Base-by-base conservation (phyloP, 2,888 invertebrate species). In the Scaptomyza cyrtandrae region DNA sequence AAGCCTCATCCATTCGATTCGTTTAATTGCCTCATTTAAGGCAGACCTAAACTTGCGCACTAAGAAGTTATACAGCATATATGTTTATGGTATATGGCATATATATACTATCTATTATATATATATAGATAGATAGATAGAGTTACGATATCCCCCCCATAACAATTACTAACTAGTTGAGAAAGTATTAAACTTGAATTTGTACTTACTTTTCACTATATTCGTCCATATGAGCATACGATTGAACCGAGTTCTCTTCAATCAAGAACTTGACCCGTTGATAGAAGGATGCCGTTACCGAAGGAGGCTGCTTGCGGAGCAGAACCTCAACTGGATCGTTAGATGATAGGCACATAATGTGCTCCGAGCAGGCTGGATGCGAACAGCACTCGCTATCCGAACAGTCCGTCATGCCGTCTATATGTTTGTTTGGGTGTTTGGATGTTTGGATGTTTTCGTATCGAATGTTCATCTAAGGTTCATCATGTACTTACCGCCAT, bases 321-420 rank as follows among this genome's bases (percentile, higher is more conserved):
- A 99, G 94, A 14, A 99, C 98, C 92, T 99, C 98, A 16, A 98
- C 97, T 0, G 99, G 99, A 92, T 99, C 98, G 90, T 98, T 98
- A 87, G 98, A 98, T 27, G 98, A 96, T 90, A 98, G 95, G 93
- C 99, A 99, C 96, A 98, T 97, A 89, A 97, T 96, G 93, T 97
- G 97, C 90, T 97, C 97, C 50, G 95, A 93, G 93, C 99, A 99
- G 78, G 95, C 95, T 19, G 96, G 94, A 90, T 96, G 96, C 78
- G 96, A 95, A 93, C 99, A 99, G 93, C 99, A 99, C 93, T 99
- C 99, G 91, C 98, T 98, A 93, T 99, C 99, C 77, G 98, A 97
- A 93, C 99, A 99, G 94, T 99, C 99, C 86, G 96, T 95, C 95
- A 99, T 96, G 80, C 99, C 99, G 94, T 99, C 99, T 99, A 90